Base-by-base conservation (phyloP, 2,113 vertebrate species). In the Hirundichthys speculiger region DNA sequence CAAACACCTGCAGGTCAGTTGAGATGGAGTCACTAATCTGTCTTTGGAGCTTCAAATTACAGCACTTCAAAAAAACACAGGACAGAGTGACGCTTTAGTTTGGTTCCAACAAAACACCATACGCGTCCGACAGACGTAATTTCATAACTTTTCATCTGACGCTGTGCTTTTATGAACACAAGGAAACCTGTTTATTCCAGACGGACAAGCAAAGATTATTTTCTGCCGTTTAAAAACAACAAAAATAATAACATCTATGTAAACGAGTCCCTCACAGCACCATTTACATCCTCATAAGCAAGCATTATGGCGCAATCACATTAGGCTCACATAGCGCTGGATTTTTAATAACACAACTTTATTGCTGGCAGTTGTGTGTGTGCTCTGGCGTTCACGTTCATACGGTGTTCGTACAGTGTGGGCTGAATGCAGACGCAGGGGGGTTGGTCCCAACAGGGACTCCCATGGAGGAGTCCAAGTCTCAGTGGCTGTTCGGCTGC, bases 261-360 rank as follows among this genome's bases (percentile, higher is more conserved):
- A 86, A 88, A 86, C 65, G 70, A 84, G 78, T 84, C 65, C 66
- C 80, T 64, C 76, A 73, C 60, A 74, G 69, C 76, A 50, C 41
- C 63, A 75, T 69, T 79, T 86, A 79, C 80, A 80, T 89, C 68
- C 75, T 86, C 82, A 88, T 86, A 88, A 89, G 80, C 75, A 73
- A 63, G 62, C 61, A 82, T 74, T 82, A 69, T 52, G 22, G n/a
- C 45, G 49, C 82, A 86, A 88, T 88, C 58, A 53, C 74, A 84
- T 90, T 84, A 83, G 43, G 46, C 70, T 73, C 65, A 53, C 75
- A 73, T 64, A 73, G 69, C 75, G 72, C 53, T 47, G 39, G 40
- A 34, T 77, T 84, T 89, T 86, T 88, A 85, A 86, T 87, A 89
- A 87, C 61, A 52, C 49, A 51, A 68, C 74, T 77, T 80, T 88